A percentile compares a stretch with the other conserved stretches of the same genome.
Evolutionary conservation across 2,797 vertebrate species (phyloP).

Genomic region (Pitangus sulphuratus): DNA sequence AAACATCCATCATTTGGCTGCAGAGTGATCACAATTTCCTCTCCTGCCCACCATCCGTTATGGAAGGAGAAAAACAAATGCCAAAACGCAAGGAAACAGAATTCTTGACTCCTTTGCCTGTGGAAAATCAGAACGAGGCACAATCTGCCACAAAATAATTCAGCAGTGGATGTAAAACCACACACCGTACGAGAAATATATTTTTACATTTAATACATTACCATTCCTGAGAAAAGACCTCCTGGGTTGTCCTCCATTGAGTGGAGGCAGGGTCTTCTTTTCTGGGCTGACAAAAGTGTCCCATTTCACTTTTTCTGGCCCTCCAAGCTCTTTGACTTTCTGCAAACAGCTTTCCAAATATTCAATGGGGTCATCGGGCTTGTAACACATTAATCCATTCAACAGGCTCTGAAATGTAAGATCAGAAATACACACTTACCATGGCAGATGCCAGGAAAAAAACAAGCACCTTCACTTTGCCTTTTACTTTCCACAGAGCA

Average conservation of each 20-base stretch:
- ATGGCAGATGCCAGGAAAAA: neutral
- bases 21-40: neutral
- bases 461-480: neutral
- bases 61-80: neutral
- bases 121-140: neutral
- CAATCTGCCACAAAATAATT: neutral
- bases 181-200: neutral
- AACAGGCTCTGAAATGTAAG: slow-evolving; percentile 88
- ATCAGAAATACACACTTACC: neutral
- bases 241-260: slow-evolving; percentile 92
- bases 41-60: neutral
- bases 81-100: neutral
- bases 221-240: slow-evolving; percentile 95
- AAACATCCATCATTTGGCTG: neutral
- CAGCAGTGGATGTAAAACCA: neutral
- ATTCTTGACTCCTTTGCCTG: neutral
- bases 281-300: slow-evolving; percentile 96
- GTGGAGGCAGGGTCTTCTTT: slow-evolving; percentile 92
- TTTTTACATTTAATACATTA: slow-evolving; percentile 73
- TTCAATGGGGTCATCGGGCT: slow-evolving; percentile 95
- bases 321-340: slow-evolving; percentile 92
- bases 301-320: slow-evolving; percentile 94
- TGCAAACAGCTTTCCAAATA: slow-evolving; percentile 94
- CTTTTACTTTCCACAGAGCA: neutral
- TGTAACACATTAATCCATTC: slow-evolving; percentile 96